Evolutionary conservation across 2,888 invertebrate species (phyloP).

Genomic region (Keiferia lycopersicella): DNA sequence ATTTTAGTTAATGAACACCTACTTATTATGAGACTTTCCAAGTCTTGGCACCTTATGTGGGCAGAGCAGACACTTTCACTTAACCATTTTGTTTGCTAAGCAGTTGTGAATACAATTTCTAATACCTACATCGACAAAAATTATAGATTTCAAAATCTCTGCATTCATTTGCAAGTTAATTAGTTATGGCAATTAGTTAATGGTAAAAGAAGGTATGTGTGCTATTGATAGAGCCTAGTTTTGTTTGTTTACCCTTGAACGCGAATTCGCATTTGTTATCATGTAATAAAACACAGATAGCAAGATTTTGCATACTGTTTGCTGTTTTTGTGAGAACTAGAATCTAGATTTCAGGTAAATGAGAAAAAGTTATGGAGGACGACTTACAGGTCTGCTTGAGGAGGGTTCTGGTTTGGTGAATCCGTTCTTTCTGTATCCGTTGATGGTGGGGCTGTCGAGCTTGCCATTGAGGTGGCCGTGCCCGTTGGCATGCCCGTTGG

Average conservation of each 20-base stretch:
- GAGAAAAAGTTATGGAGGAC: no score
- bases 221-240: not conserved
- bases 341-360: no score
- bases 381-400: slow-evolving; percentile 59
- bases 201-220: not conserved
- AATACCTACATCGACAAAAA: slow-evolving; percentile 3
- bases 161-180: no score
- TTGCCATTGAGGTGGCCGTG: slow-evolving; percentile 62
- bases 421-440: slow-evolving; percentile 71
- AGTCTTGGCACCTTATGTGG: slow-evolving; percentile 36
- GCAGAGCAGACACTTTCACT: slow-evolving; percentile 42
- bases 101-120: slow-evolving; percentile 24
- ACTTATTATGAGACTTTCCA: slow-evolving; percentile 38
- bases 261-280: slow-evolving; percentile 27
- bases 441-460: slow-evolving; percentile 55
- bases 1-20: slow-evolving; percentile 16
- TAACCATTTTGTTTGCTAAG: slow-evolving; percentile 29
- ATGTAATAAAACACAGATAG: slow-evolving; percentile 8
- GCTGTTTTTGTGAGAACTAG: not conserved
- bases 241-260: slow-evolving; percentile 27
- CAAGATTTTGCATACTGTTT: not conserved
- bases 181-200: not conserved
- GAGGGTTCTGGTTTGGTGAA: slow-evolving; percentile 54
- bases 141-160: not conserved
- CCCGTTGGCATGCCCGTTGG: slow-evolving; percentile 67